A percentile compares a stretch with the other conserved stretches of the same genome.
Evolutionary conservation across 1,140 invertebrate species (phyloP).

Genomic region (Branchinecta lynchi): DNA sequence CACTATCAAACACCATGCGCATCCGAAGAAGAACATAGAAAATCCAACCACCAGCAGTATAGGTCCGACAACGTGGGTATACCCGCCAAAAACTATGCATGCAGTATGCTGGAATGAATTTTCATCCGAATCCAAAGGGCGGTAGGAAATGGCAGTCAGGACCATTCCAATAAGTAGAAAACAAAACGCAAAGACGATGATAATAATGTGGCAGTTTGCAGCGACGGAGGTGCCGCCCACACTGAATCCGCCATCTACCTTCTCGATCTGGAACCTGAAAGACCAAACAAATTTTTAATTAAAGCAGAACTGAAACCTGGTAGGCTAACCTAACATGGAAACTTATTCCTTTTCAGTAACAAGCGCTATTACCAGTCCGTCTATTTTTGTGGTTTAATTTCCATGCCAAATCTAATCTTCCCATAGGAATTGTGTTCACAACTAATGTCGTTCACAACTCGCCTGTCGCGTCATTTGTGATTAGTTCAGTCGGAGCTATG

Average conservation of each 20-base stretch:
- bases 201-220: slow-evolving; percentile 25
- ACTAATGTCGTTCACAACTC: too few relatives aligned
- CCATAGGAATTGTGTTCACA: too few relatives aligned
- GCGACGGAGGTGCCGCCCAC: slow-evolving; percentile 25
- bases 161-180: slow-evolving; percentile 26
- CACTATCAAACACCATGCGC: slow-evolving; percentile 6
- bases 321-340: too few relatives aligned
- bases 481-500: too few relatives aligned
- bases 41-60: slow-evolving; percentile 15
- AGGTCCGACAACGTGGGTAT: slow-evolving; percentile 17
- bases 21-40: slow-evolving; percentile 17
- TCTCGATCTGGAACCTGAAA: background rate
- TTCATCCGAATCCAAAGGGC: slow-evolving; percentile 6
- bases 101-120: background rate
- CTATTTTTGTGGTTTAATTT: too few relatives aligned
- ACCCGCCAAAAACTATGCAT: background rate
- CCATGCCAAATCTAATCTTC: too few relatives aligned
- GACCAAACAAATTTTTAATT: background rate
- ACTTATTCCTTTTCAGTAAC: too few relatives aligned
- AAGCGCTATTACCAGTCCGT: too few relatives aligned
- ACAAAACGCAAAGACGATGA: slow-evolving; percentile 26
- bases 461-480: too few relatives aligned
- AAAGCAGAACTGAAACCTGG: too few relatives aligned
- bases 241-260: slow-evolving; percentile 23
- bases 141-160: slow-evolving; percentile 24